A percentile compares a stretch with the other conserved stretches of the same genome.
These are phyloP conservation scores for Drosophila stalkeri DNA, from an alignment of 2,888 invertebrate genomes.

Conservation along the genomic window DNA sequence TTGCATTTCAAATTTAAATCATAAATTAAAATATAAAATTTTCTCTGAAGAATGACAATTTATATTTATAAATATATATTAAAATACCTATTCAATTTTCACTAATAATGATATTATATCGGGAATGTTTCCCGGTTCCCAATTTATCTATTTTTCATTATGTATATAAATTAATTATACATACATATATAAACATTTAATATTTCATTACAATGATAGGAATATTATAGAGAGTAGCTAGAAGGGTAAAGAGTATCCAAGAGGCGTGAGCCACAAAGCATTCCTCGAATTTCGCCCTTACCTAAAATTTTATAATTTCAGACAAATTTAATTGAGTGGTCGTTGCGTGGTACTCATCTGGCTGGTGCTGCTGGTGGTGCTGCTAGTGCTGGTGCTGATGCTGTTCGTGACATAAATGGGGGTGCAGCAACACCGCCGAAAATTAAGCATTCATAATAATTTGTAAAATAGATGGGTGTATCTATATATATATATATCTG, in stretches of 20 bases:
- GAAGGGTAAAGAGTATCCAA: not conserved
- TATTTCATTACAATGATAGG: not conserved
- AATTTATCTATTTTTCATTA: no score
- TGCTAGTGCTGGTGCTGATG: slow-evolving; percentile 28
- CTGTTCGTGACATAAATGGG: slow-evolving; percentile 36
- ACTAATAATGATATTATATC: no score
- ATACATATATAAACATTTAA: not conserved
- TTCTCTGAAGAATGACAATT: not conserved
- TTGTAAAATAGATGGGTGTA: slow-evolving; percentile 36
- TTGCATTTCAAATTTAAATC: not conserved
- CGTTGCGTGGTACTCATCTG: slow-evolving; percentile 60
- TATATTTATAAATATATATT: no score
- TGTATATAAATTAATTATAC: no score
- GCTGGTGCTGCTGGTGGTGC: slow-evolving; percentile 14
- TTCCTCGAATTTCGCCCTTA: slow-evolving; percentile 17
- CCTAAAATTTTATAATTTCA: slow-evolving; percentile 52
- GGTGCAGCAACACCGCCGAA: slow-evolving; percentile 19
- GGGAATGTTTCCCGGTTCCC: no score
- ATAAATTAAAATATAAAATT: not conserved
- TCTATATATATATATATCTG: not conserved
- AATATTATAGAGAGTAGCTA: not conserved
- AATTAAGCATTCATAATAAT: slow-evolving; percentile 72
- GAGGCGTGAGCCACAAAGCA: slow-evolving; percentile 11
- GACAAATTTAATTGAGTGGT: slow-evolving; percentile 79
- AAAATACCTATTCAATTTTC: no score